These are phyloP conservation scores for Hylomyscus alleni DNA, from an alignment of 2,797 vertebrate genomes.

Conservation along the genomic window DNA sequence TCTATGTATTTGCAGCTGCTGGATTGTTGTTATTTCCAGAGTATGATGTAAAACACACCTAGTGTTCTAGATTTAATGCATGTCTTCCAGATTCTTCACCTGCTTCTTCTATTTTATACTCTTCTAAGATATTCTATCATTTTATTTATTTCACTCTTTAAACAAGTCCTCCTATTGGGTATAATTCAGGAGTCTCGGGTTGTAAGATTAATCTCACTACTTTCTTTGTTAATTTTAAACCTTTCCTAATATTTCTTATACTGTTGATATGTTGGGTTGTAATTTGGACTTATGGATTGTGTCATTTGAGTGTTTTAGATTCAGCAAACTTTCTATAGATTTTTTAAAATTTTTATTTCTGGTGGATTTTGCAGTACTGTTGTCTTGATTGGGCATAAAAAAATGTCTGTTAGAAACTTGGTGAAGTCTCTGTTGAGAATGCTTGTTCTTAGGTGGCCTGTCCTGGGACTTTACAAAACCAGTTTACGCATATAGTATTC, in stretches of 20 bases:
- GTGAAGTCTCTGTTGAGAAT: neutral
- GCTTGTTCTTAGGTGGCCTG: neutral
- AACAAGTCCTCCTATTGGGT: neutral
- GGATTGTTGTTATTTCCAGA: neutral
- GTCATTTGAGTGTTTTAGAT: neutral
- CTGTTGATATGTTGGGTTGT: neutral
- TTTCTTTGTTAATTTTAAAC: neutral
- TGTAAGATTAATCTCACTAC: neutral
- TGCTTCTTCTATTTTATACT: neutral
- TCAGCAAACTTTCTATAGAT: neutral
- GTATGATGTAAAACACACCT: neutral
- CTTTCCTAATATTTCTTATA: neutral
- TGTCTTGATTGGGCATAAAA: neutral
- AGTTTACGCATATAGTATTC: neutral
- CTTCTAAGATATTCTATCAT: neutral
- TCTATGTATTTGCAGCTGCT: neutral
- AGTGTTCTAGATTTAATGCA: neutral
- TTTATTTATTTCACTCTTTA: neutral
- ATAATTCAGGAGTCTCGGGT: neutral
- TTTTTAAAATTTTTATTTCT: neutral
- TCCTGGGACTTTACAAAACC: neutral
- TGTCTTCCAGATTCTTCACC: neutral
- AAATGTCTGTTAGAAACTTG: neutral
- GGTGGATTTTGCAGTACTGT: neutral
- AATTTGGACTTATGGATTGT: neutral